phyloP scores from a whole-genome alignment of 2,113 vertebrate species.

The Zosterops japonicus region DNA sequence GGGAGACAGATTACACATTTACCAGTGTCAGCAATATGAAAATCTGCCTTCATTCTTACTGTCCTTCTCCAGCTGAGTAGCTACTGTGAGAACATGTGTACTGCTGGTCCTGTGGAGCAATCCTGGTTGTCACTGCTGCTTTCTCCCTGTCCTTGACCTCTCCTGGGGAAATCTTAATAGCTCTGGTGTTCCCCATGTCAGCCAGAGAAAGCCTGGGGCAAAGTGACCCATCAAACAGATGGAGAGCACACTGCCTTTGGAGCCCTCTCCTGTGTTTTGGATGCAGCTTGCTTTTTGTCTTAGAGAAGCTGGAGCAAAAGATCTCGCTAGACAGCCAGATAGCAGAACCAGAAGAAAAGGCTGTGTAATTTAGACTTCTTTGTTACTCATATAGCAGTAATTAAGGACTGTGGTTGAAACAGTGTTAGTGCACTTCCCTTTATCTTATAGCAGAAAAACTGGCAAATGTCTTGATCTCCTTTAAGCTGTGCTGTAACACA shows the following conservation, averaged over 20 bases:
- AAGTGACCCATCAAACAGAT: background rate
- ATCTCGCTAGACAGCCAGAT: background rate
- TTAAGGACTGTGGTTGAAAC: background rate
- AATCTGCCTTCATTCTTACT: background rate
- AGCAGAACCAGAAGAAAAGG: background rate
- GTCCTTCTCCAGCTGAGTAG: background rate
- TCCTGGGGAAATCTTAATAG: background rate
- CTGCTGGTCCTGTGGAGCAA: background rate
- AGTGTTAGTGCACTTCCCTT: background rate
- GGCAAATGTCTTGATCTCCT: background rate
- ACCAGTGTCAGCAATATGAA: background rate
- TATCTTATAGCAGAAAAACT: background rate
- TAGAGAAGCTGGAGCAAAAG: background rate
- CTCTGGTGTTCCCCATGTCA: rapidly evolving
- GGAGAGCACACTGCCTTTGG: background rate
- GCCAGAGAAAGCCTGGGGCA: background rate
- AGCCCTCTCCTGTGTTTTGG: background rate
- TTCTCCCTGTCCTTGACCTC: background rate
- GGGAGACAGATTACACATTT: background rate
- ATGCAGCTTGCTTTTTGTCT: background rate
- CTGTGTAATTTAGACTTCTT: background rate
- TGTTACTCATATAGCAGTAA: background rate
- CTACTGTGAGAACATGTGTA: background rate
- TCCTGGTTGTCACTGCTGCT: background rate
- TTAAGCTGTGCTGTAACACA: background rate